A percentile compares a stretch with the other conserved stretches of the same genome.
Evolutionary conservation across 2,113 vertebrate genomes (phyloP).

Genomic region (Lagopus leucura): DNA sequence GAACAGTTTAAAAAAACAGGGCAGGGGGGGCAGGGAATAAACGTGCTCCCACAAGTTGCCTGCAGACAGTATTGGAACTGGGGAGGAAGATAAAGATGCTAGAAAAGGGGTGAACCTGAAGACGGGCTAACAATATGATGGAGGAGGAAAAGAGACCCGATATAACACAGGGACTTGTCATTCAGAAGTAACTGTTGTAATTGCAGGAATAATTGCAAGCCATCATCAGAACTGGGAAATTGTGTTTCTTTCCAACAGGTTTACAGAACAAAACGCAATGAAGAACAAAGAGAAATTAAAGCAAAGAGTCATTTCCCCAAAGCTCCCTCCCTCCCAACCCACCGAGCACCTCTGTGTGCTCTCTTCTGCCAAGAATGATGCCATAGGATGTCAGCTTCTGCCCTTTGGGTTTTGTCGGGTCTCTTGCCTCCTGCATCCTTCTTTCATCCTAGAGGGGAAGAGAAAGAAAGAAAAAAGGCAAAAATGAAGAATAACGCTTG

Average conservation of each 20-base stretch:
- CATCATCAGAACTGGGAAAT: constrained; percentile 38
- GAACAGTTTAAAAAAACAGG: not conserved
- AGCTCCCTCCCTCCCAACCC: constrained; percentile 68
- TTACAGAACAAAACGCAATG: constrained; percentile 69
- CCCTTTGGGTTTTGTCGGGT: constrained; percentile 37
- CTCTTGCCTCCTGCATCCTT: constrained; percentile 63
- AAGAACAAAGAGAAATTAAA: constrained; percentile 72
- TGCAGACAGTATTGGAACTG: constrained; percentile 15
- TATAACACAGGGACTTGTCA: not conserved
- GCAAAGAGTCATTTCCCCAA: constrained; percentile 65
- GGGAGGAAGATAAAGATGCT: constrained; percentile 41
- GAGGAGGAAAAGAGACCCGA: constrained; percentile 27
- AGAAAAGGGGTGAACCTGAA: not conserved
- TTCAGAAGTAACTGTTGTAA: constrained; percentile 61
- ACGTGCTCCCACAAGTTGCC: constrained; percentile 7
- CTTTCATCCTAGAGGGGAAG: not conserved
- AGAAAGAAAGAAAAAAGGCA: constrained; percentile 9
- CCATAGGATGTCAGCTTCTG: constrained; percentile 43
- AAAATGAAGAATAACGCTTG: not conserved
- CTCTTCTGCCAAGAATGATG: constrained; percentile 61
- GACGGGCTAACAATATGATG: not conserved
- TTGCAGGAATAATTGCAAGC: constrained; percentile 53
- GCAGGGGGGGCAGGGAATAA: not conserved
- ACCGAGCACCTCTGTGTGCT: constrained; percentile 9
- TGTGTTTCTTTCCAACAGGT: constrained; percentile 34